Percentiles rank a stretch among this genome's conserved stretches.
Evolutionary conservation across 2,888 invertebrate genomes (phyloP).

Genomic region (Arctia plantaginis): DNA sequence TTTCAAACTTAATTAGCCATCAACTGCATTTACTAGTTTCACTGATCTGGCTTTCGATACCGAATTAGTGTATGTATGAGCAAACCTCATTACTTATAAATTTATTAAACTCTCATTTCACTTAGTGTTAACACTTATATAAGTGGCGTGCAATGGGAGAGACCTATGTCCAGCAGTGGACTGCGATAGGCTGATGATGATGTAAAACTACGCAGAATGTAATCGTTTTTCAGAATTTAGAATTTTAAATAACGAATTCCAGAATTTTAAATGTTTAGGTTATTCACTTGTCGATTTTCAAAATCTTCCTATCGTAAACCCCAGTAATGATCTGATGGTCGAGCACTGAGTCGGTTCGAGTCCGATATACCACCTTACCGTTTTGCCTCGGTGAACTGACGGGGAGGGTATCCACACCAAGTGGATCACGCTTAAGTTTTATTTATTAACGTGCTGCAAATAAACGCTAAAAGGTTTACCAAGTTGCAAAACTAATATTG

Average conservation of each 20-base stretch:
- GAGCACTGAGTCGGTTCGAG: no score
- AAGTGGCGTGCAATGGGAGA: no score
- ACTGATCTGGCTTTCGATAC: constrained; percentile 5
- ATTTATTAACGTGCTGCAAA: background rate
- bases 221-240: background rate
- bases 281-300: background rate
- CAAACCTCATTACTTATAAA: background rate
- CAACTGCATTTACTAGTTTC: constrained; percentile 4
- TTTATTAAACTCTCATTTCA: background rate
- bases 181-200: no score
- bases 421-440: background rate
- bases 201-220: background rate
- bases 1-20: constrained; percentile 17
- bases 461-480: background rate
- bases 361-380: no score
- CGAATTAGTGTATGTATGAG: background rate
- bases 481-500: background rate
- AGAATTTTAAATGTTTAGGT: background rate
- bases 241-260: no score
- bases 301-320: background rate
- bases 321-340: no score
- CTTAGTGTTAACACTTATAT: background rate
- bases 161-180: no score
- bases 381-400: no score
- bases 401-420: no score